Base-by-base conservation (phyloP, 2,888 invertebrate species). In the Athalia cordata region DNA sequence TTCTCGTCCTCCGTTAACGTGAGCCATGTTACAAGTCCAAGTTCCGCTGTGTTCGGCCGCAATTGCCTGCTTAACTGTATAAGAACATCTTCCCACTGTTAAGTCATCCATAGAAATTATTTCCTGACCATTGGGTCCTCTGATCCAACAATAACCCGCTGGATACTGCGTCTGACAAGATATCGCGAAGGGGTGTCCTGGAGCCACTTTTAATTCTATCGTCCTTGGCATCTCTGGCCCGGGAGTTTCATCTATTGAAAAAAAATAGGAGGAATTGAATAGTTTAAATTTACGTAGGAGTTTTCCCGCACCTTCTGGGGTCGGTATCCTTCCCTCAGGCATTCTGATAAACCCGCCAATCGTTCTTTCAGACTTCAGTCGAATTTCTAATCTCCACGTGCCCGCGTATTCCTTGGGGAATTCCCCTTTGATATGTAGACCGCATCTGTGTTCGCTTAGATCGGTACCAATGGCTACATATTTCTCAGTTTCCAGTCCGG, bases 81-180 rank as follows among this genome's bases (percentile, higher is more conserved):
- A 43, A 13, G 72, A 59, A 47, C 72, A 72, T 59, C 59, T 72
- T 45, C 72, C 72, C 3, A 72, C 13, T 11, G 13, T 59, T 3
- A 72, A 47, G 1, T 72, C 72, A 5, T 59, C 47, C n/a, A 47
- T 47, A 59, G 47, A 57, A 59, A 9, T 72, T 45, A 72, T 72
- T 11, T 43, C 29, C 29, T 72, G 72, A 4, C 72, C 72, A 3
- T 59, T n/a, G 57, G 72, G 72, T 45, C 72, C 72, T 59, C 13
- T 57, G 57, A 72, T 72, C 72, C 72, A 72, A 15, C 72, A 72
- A 59, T 72, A 72, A 47, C 59, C 72, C 29, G 72, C 72, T 7
- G 72, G 72, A n/a, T 72, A 72, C 59, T 72, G 72, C 6, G 72
- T 72, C 59, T 72, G 72, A 29, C 72, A 72, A 59, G 72, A 59